phyloP scores from a whole-genome alignment of 2,113 vertebrate genomes.

The Trematomus loennbergii region DNA sequence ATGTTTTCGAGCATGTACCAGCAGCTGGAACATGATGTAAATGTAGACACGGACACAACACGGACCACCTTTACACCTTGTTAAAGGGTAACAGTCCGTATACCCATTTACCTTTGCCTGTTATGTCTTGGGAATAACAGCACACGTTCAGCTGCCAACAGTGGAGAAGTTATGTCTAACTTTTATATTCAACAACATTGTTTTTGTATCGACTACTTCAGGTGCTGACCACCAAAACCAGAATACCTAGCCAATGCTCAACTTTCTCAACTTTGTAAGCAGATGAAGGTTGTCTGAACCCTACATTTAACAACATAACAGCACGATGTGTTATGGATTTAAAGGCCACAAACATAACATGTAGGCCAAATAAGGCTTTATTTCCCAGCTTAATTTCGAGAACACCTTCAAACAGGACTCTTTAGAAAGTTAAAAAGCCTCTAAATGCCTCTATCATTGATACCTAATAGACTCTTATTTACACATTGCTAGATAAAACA shows the following conservation, averaged over 20 bases:
- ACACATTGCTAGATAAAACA: constrained; percentile 4
- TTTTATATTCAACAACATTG: too few species aligned
- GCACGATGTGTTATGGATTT: background rate
- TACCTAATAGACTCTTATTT: background rate
- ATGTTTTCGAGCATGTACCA: background rate
- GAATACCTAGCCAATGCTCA: background rate
- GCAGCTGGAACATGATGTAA: too few species aligned
- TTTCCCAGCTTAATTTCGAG: background rate
- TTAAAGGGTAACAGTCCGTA: background rate
- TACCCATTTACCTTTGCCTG: too few species aligned
- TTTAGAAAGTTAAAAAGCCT: background rate
- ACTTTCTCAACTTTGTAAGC: background rate
- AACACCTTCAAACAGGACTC: background rate
- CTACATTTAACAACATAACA: background rate
- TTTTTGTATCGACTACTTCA: background rate
- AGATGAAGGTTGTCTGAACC: background rate
- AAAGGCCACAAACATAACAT: background rate
- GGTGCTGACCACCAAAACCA: background rate
- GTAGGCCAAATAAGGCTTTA: background rate
- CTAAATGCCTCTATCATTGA: background rate
- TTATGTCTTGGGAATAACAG: background rate
- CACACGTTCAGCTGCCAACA: background rate
- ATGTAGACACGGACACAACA: background rate
- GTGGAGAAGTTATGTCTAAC: background rate
- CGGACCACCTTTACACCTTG: background rate